phyloP scores from a whole-genome alignment of 2,888 invertebrate species.

The Notocelia uddmanniana region DNA sequence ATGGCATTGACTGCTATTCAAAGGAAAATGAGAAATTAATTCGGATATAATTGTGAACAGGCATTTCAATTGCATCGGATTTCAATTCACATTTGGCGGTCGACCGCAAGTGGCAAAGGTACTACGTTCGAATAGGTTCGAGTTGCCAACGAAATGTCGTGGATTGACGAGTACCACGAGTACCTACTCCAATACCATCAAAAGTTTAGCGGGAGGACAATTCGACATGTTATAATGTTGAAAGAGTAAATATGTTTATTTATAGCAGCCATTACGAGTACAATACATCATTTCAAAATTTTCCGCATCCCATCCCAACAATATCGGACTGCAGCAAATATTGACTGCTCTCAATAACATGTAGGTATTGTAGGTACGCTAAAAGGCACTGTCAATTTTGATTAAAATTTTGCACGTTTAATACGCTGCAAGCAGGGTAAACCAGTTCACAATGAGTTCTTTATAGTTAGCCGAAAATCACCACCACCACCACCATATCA shows the following conservation, averaged over 20 bases:
- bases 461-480: too few species aligned
- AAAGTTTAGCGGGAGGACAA: not conserved
- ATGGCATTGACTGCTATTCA: not conserved
- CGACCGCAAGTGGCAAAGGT: constrained; percentile 37
- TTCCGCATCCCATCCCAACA: not conserved
- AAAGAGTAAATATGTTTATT: not conserved
- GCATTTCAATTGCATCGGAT: constrained; percentile 32
- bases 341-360: not conserved
- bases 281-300: constrained; percentile 1
- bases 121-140: constrained; percentile 30
- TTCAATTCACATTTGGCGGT: constrained; percentile 33
- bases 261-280: not conserved
- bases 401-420: constrained; percentile 1
- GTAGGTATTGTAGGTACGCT: not conserved
- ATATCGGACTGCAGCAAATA: not conserved
- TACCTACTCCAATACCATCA: not conserved
- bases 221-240: too few species aligned
- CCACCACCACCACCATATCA: too few species aligned
- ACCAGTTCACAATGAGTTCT: not conserved
- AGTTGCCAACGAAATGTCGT: constrained; percentile 25
- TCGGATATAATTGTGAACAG: not conserved
- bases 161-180: too few species aligned
- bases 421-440: not conserved
- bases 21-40: constrained; percentile 27
- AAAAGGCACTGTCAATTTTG: constrained; percentile 4